Conservation (phyloP, 1,140 invertebrate genomes). For the Trichonephila inaurata region DNA sequence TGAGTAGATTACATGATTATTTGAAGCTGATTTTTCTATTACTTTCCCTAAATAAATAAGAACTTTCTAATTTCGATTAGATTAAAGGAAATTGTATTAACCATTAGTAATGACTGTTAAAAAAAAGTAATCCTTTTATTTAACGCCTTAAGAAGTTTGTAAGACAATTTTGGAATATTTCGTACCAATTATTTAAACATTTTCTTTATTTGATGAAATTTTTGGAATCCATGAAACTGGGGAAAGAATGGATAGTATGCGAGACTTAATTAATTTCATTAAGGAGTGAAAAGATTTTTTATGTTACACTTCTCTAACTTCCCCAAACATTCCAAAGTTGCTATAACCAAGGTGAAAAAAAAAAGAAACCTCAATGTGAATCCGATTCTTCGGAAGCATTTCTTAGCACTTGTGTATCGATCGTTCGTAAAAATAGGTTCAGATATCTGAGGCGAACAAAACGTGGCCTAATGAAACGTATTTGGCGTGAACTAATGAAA, state of each 20-base stretch:
- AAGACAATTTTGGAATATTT: no score
- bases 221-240: no score
- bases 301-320: background rate
- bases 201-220: no score
- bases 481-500: conserved; percentile 49
- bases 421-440: background rate
- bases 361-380: background rate
- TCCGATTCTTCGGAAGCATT: conserved; percentile 15
- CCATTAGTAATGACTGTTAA: no score
- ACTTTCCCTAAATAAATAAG: no score
- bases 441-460: conserved; percentile 25
- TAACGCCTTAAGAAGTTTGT: no score
- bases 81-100: no score
- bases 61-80: no score
- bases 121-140: no score
- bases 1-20: no score
- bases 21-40: no score
- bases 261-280: background rate
- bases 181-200: no score
- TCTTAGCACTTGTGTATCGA: background rate
- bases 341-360: background rate
- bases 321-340: background rate
- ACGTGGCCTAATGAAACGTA: conserved; percentile 29
- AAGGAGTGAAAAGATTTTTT: background rate
- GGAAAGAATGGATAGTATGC: background rate